A percentile compares a stretch with the other conserved stretches of the same genome.
phyloP scores from a whole-genome alignment of 2,888 invertebrate genomes.

The Falcaria lacertinaria region DNA sequence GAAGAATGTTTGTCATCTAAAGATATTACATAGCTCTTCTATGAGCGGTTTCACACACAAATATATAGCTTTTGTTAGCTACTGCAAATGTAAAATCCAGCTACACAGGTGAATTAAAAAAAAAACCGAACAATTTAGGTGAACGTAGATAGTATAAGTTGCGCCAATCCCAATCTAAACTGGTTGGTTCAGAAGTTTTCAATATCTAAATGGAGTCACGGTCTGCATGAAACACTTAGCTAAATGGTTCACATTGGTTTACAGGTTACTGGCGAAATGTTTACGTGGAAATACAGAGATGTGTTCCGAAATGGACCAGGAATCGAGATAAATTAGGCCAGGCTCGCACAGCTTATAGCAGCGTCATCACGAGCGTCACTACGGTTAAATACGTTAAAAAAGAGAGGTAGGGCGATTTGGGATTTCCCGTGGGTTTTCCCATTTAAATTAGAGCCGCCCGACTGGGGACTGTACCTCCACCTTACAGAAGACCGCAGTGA shows the following conservation, averaged over 20 bases:
- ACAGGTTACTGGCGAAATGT: conserved; percentile 39
- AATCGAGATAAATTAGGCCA: conserved; percentile 17
- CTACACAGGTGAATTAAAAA: background rate
- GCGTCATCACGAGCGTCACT: background rate
- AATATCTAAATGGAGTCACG: conserved; percentile 56
- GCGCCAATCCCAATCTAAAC: conserved; percentile 25
- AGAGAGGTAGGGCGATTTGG: too few relatives aligned
- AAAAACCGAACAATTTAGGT: conserved; percentile 20
- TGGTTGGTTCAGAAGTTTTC: conserved; percentile 44
- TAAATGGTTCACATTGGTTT: conserved; percentile 59
- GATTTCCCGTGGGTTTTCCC: too few relatives aligned
- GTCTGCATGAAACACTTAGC: conserved; percentile 62
- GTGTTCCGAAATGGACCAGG: conserved; percentile 3
- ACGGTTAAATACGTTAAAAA: too few relatives aligned
- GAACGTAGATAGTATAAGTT: conserved; percentile 14
- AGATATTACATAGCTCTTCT: too few relatives aligned
- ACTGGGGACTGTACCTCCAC: too few relatives aligned
- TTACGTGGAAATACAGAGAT: conserved; percentile 26
- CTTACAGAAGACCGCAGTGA: too few relatives aligned
- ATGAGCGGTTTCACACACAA: too few relatives aligned
- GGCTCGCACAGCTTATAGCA: conserved; percentile 1
- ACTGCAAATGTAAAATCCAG: background rate
- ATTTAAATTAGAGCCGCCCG: too few relatives aligned
- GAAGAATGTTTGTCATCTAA: too few relatives aligned
- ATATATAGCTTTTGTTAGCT: background rate